Base-by-base conservation (phyloP, 2,888 invertebrate species). In the Lochmaea capreae region DNA sequence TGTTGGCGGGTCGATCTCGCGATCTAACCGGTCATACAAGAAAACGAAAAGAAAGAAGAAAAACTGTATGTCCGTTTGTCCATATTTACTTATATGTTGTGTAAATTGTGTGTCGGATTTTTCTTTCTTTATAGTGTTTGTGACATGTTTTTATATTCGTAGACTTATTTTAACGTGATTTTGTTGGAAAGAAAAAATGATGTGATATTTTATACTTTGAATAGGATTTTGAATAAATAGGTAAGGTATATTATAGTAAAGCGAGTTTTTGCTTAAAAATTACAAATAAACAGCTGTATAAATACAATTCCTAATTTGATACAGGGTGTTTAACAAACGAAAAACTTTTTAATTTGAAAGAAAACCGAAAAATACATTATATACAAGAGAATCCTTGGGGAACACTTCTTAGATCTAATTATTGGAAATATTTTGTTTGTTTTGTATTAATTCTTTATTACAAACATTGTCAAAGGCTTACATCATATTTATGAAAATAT, bases 41-140 rank as follows among this genome's bases (percentile, higher is more conserved):
- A 59, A 59, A 59, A 59, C 59, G 59, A 33, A 33, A 59, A 59
- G 33, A 59, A 59, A 59, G 8, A 59, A 33, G 58, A 12, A 59
- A 59, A 59, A 33, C 58, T 1, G 58, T 33, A 26, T 33, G 59
- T 59, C 33, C n/a, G 59, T 59, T 16, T 54, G 9, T 54, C 10
- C 54, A 18, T 54, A 54, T 54, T 54, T 54, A 54, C 54, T 33
- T 22, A 3, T 22, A n/a, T 59, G 26, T n/a, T n/a, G 11, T 59
- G 33, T 59, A 26, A 33, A 14, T 59, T 59, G 6, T 33, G 33
- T 8, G 59, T 59, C 22, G 22, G 22, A 3, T 22, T 22, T 22
- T 22, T 22, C 3, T 22, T 16, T 16, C n/a, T 54, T 54, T n/a
- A 18, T 59, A 10, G 33, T 33, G 59, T 33, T 18, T 59, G 59